Base-by-base conservation (phyloP, 1,140 invertebrate genomes). In the Saccostrea echinata region DNA sequence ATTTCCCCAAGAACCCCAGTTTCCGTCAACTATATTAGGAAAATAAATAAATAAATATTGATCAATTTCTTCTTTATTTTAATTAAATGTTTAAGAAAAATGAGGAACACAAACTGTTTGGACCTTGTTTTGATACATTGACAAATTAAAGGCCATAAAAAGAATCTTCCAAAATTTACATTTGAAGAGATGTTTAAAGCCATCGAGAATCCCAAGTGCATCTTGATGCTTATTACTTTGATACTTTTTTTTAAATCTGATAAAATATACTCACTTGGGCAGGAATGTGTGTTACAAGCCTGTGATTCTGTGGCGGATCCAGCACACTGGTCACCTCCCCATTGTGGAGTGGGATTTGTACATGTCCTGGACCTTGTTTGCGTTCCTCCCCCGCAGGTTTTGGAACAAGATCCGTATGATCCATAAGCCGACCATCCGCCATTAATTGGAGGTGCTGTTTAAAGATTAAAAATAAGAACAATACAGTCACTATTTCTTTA, bases 391-490 rank as follows among this genome's bases (percentile, higher is more conserved):
- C 90, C 91, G 89, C 92, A 93, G 18, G 90, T 87, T 71, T 61
- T 83, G 84, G 92, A 92, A 85, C 91, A 92, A 13, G 61, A 43
- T 1, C 71, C 57, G 89, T 91, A 94, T 13, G 82, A 64, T 18
- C 86, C 84, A 92, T 92, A 94, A 8, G 57, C 13, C 21, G 91
- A 84, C 93, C 93, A 94, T 6, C 76, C 85, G 51, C 93, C 93
- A 88, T 93, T 84, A 16, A 84, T 81, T 84, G 81, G 51, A 51
- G 68, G 68, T 33, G 68, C 68, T 76, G 27, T 9, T 9, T 0
- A 76, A 33, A 76, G 12, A 43, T 43, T 43, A 43, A 43, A 43
- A 43, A 1, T 43, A 4, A 43, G 43, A 43, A 43, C 6, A 43
- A 43, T 43, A 43, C 9, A 43, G 2, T 43, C 6, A 8, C 4